Evolutionary conservation across 2,888 invertebrate species (phyloP), one percentile per base, ranked within the genome.

Genomic region (Kuschelorhynchus macadamiae): DNA sequence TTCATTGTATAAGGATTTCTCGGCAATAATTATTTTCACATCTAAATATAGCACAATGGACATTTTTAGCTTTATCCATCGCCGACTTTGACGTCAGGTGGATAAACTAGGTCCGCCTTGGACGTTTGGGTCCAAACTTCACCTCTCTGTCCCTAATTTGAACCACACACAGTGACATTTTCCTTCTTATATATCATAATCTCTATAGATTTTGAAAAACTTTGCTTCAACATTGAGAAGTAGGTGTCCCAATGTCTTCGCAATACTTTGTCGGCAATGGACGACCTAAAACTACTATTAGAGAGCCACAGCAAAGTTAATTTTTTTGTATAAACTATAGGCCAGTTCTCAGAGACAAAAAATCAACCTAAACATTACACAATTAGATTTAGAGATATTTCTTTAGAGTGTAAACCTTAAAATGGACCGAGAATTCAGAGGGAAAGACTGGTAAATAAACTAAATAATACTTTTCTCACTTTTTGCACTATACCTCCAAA

Each of bases 211-310:
- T 60, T 47, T 53, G 17, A 50, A 62, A 67, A 68, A 53, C 46
- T 49, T 59, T 67, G 57, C 62, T 42, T 21, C 42, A 36, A 14
- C 67, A 57, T 53, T 56, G 63, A 63, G 49, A 68, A 68, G 64
- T 63, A 46, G 63, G 42, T 52, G 60, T 66, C 20, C 53, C 61
- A 41, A 61, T 56, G 55, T 67, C 55, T 52, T 14, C 44, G 64
- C 68, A 67, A 63, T 63, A 64, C 68, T 68, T 68, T 68, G 68
- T 68, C 68, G 68, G 68, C 53, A 32, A 33, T 44, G 17, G 44
- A 42, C 17, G 30, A 30, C 20, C 39, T 33, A 39, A 53, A 53
- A 53, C 33, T 20, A 36, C 3, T 30, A 55, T 42, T 55, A 55
- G 55, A 42, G 55, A 55, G n/a, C 11, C 36, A 42, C 14, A 5